Evolutionary conservation across 2,797 vertebrate species (phyloP), one percentile per base, ranked within the genome.

Genomic region (Glossophaga mutica): DNA sequence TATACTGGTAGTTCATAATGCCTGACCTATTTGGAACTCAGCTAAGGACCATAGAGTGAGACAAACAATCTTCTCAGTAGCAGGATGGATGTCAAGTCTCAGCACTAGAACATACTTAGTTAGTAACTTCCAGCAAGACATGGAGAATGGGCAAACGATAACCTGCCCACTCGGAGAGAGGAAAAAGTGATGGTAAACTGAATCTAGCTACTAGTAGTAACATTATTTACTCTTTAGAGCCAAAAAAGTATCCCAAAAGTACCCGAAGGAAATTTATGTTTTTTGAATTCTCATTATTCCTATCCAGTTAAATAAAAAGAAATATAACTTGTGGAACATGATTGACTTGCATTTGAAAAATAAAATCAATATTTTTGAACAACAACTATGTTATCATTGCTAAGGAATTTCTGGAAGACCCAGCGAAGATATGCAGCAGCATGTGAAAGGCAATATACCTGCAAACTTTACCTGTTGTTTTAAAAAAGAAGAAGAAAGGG

Each of bases 361-460:
- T 7, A 86, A 68, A 59, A 93, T 76, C 44, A 74, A n/a, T 73
- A 32, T 90, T 86, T 71, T 87, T 65, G 77, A 90, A 87, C 22
- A 90, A 44, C 90, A 39, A 48, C 16, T 12, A 83, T 65, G 24
- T 52, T 78, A 42, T 37, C 29, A 77, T 9, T 73, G 46, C 55
- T 73, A 90, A 95, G 16, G 39, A 81, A 90, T 48, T 92, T 92
- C 67, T 86, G 5, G 55, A 92, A 92, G n/a, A 73, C 18, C 42
- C 50, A 65, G n/a, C 44, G 29, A 92, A 76, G 70, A 77, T 24
- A 88, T 29, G 24, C 24, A 92, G 65, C 65, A 73, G 65, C 32
- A 82, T n/a, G 50, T 70, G 42, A 92, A 90, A 96, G 39, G 19
- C 71, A 92, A 67, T 32, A 89, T 46, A 78, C 89, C 6, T 86